Conservation (phyloP, 1,140 invertebrate genomes). For the Drosophila tropicalis region DNA sequence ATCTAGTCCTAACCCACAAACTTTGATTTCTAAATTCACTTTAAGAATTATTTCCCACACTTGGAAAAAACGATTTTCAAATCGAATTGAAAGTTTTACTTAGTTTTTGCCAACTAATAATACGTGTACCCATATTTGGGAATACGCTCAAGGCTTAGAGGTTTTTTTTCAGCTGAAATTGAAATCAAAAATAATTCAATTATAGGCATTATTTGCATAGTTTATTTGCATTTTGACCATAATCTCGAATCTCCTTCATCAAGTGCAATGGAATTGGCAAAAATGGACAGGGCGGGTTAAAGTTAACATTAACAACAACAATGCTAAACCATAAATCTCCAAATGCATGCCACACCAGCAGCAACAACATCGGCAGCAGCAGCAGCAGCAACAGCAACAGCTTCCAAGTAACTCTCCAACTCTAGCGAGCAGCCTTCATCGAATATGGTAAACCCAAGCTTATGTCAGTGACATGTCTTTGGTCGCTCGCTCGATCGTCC, state of each 20-base stretch:
- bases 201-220: conserved; percentile 64
- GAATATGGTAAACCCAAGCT: conserved; percentile 78
- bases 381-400: conserved; percentile 38
- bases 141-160: background rate
- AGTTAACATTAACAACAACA: conserved; percentile 78
- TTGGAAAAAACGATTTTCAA: background rate
- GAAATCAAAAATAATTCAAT: conserved; percentile 57
- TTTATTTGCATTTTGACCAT: conserved; percentile 67
- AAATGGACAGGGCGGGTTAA: conserved; percentile 56
- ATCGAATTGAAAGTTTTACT: background rate
- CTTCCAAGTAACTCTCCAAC: conserved; percentile 77
- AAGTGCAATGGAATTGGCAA: conserved; percentile 61
- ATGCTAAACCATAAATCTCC: conserved; percentile 78
- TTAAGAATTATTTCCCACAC: background rate
- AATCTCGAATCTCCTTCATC: conserved; percentile 49
- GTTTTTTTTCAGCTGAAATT: background rate
- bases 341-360: conserved; percentile 74
- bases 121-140: background rate
- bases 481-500: conserved; percentile 53
- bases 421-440: conserved; percentile 67
- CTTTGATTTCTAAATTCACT: background rate
- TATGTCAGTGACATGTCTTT: conserved; percentile 78
- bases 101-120: background rate
- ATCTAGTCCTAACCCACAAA: background rate
- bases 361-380: conserved; percentile 37